phyloP scores from a whole-genome alignment of 2,113 vertebrate species.

The Acrocephalus arundinaceus region DNA sequence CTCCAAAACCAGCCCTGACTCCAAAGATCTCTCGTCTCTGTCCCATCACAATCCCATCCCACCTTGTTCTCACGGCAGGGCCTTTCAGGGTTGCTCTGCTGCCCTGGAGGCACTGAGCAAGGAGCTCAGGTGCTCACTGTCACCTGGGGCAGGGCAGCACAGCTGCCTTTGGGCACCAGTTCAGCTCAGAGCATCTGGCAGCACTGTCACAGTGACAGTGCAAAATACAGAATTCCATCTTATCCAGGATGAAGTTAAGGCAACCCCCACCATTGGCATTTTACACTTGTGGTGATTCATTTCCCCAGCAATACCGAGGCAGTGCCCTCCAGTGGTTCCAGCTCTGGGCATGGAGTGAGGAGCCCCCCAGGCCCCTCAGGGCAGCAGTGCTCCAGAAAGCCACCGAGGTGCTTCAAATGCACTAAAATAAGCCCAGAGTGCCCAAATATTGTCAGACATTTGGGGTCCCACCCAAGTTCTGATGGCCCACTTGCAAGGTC shows the following conservation, averaged over 20 bases:
- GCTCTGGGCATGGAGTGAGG: background rate
- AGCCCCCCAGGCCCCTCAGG: background rate
- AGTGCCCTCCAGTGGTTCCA: background rate
- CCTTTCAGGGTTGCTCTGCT: background rate
- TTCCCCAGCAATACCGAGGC: background rate
- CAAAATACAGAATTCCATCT: background rate
- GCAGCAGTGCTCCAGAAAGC: background rate
- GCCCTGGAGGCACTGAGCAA: background rate
- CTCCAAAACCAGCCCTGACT: too few species aligned
- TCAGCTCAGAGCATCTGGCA: background rate
- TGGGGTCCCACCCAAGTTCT: background rate
- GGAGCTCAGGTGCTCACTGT: background rate
- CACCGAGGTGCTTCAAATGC: background rate
- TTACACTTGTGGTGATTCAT: background rate
- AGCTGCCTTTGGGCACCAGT: background rate
- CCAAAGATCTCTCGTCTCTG: too few species aligned
- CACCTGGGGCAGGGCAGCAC: background rate
- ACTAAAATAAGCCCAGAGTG: background rate
- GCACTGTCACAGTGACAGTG: background rate
- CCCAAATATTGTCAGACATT: background rate
- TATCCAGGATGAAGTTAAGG: background rate
- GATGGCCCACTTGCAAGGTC: background rate
- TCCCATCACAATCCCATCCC: too few species aligned
- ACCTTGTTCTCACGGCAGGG: too few species aligned
- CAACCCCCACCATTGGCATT: background rate